Base-by-base conservation (phyloP, 2,797 vertebrate species). In the Alosa sapidissima region DNA sequence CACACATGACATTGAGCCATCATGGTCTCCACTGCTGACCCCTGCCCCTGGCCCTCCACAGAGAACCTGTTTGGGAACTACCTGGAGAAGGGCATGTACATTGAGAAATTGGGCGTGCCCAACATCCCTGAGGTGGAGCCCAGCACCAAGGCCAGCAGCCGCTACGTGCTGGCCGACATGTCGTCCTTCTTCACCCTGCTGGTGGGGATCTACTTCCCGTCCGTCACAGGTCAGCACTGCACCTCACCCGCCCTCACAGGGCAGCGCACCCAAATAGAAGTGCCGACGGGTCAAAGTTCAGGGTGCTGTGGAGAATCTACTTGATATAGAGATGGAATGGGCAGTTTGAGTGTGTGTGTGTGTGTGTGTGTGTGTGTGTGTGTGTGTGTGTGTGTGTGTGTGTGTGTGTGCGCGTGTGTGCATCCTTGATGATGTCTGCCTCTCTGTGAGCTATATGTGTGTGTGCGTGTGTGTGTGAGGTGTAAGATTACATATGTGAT, bases 191-290 rank as follows among this genome's bases (percentile, higher is more conserved):
- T 99, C 88, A 99, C 98, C 0, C 92, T 99, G 89, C 93, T 99
- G 81, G 97, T 99, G 0, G 98, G 98, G 91, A 99, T 99, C 94
- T 99, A 99, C 93, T 99, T 99, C 93, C 98, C 98, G 5, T 99
- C 98, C 0, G 98, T 99, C 88, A 99, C 98, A 95, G 98, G 98
- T 99, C 84, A 89, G 92, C 84, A 14, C 28, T 9, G 8, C n/a
- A 24, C 8, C 62, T 3, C 8, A 2, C 62, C 4, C n/a, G 0
- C 21, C 21, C 2, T 10, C 58, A 62, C 19, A 62, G 21, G 7
- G 7, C 58, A 62, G 58, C 14, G 19, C 19, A 58, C 11, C 8
- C 54, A 4, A 41, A 41, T 41, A 41, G 0, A 41, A 41, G 41
- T 41, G 0, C 41, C 41, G 41, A 41, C 41, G 41, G 41, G 41